These are phyloP conservation scores for Hyperoodon ampullatus DNA, from an alignment of 2,113 vertebrate genomes.

Conservation along the genomic window DNA sequence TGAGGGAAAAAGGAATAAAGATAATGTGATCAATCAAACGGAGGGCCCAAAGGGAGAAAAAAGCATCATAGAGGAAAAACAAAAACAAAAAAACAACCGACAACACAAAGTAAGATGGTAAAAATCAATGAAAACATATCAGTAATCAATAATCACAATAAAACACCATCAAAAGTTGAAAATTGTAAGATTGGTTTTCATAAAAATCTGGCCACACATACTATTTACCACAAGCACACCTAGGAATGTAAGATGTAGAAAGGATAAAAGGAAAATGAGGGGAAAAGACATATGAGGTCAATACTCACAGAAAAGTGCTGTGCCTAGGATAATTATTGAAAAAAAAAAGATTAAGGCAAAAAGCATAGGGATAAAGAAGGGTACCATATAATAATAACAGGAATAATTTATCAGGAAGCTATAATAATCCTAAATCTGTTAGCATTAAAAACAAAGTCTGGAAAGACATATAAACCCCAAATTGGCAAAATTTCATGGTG, in stretches of 20 bases:
- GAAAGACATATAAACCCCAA: neutral
- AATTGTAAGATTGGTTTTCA: neutral
- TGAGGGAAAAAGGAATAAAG: neutral
- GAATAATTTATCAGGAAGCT: neutral
- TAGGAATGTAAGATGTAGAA: neutral
- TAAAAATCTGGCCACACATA: neutral
- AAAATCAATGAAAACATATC: neutral
- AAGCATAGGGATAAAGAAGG: neutral
- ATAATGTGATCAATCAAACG: neutral
- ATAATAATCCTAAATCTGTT: neutral
- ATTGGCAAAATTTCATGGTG: neutral
- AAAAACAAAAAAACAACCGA: neutral
- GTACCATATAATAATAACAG: neutral
- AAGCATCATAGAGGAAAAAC: fast-evolving
- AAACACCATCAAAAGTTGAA: neutral
- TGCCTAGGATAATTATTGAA: neutral
- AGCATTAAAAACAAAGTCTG: neutral
- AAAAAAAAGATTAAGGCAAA: neutral
- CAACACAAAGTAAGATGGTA: neutral
- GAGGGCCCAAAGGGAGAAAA: neutral
- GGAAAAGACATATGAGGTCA: neutral
- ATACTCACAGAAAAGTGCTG: neutral
- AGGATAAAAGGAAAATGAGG: neutral
- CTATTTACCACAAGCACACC: neutral
- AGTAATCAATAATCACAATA: neutral